These are phyloP conservation scores for Rhamnusium bicolor DNA, from an alignment of 2,888 invertebrate species.

Conservation along the genomic window DNA sequence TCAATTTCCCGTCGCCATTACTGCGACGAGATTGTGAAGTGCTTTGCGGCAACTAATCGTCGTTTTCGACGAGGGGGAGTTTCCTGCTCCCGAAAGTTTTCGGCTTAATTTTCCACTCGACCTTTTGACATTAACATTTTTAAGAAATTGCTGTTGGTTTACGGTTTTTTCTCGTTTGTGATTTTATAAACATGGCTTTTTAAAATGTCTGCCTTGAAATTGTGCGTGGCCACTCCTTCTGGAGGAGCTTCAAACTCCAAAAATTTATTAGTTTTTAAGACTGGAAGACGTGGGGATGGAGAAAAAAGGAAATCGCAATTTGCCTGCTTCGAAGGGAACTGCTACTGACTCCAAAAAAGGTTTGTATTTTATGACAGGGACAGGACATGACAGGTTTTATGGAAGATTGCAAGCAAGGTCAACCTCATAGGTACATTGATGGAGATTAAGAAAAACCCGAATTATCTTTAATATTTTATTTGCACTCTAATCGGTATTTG, in stretches of 20 bases:
- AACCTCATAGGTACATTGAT: too few species aligned
- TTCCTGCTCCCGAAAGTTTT: conserved; percentile 74
- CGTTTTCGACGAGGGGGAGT: conserved; percentile 79
- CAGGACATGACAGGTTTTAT: too few species aligned
- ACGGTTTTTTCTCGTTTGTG: conserved; percentile 74
- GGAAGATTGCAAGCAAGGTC: conserved; percentile 35
- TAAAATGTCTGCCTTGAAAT: conserved; percentile 85
- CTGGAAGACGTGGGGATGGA: conserved; percentile 77
- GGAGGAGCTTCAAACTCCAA: conserved; percentile 79
- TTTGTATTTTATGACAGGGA: conserved; percentile 65
- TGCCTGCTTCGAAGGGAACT: conserved; percentile 80
- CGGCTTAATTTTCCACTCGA: conserved; percentile 67
- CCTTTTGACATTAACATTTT: conserved; percentile 57
- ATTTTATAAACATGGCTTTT: conserved; percentile 84
- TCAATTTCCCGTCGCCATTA: conserved; percentile 79
- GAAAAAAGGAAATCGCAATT: conserved; percentile 82
- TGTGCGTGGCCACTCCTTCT: conserved; percentile 81
- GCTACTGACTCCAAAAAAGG: conserved; percentile 86
- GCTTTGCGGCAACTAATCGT: conserved; percentile 74
- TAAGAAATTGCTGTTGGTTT: conserved; percentile 49
- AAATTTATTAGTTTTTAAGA: conserved; percentile 63
- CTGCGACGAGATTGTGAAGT: conserved; percentile 77
- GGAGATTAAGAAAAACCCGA: too few species aligned
- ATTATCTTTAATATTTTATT: too few species aligned
- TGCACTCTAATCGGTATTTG: too few species aligned